A percentile compares a stretch with the other conserved stretches of the same genome.
phyloP scores from a whole-genome alignment of 2,888 invertebrate species.

The Serrognathus titanus region DNA sequence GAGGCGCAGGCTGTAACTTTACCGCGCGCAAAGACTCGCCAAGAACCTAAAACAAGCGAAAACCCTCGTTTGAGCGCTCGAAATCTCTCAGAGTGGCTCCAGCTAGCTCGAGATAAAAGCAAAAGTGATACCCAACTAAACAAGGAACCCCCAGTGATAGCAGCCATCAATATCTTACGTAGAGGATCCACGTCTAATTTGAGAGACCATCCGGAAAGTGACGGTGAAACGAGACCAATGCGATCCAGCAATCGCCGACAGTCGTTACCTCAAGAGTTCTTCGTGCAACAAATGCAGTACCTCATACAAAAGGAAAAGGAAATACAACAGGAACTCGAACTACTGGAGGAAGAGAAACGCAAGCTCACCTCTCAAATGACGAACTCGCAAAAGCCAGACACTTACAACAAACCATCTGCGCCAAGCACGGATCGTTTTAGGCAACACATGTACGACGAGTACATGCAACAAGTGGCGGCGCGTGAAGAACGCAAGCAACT shows the following conservation, averaged over 20 bases:
- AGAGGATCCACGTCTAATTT: neutral
- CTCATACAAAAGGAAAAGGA: constrained; percentile 66
- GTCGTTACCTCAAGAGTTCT: constrained; percentile 64
- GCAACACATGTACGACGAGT: constrained; percentile 81
- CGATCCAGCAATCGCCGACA: constrained; percentile 45
- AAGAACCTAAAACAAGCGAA: neutral
- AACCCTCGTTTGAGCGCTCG: constrained; percentile 40
- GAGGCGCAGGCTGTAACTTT: constrained; percentile 14
- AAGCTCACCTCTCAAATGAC: constrained; percentile 42
- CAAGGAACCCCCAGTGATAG: neutral
- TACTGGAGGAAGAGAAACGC: constrained; percentile 58
- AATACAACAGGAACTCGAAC: constrained; percentile 62
- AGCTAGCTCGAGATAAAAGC: constrained; percentile 46
- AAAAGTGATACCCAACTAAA: constrained; percentile 31
- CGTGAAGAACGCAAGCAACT: constrained; percentile 74
- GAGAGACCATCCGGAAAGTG: neutral
- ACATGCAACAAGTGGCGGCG: constrained; percentile 73
- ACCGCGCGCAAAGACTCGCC: constrained; percentile 15
- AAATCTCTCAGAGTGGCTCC: constrained; percentile 52
- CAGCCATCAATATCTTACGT: constrained; percentile 4
- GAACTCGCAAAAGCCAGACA: constrained; percentile 18
- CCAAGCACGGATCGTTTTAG: constrained; percentile 64
- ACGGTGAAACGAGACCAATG: neutral
- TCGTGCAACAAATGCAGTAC: constrained; percentile 62
- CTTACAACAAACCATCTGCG: constrained; percentile 5